phyloP scores from a whole-genome alignment of 2,797 vertebrate genomes.

The Liparis tanakae region DNA sequence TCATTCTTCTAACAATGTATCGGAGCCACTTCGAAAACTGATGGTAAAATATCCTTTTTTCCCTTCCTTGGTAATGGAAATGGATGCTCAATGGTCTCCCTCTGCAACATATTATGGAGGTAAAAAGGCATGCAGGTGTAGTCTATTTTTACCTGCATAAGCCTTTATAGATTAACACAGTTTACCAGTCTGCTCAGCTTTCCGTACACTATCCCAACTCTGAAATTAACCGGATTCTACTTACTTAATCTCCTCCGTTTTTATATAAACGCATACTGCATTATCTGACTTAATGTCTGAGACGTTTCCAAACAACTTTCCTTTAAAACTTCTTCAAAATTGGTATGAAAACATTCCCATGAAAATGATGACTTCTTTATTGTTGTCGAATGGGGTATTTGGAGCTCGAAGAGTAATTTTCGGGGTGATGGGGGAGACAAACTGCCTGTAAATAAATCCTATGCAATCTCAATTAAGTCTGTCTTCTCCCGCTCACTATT shows the following conservation, averaged over 20 bases:
- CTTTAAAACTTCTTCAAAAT: constrained; percentile 64
- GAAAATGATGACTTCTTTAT: constrained; percentile 74
- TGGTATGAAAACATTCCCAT: constrained; percentile 69
- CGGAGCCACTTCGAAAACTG: constrained; percentile 43
- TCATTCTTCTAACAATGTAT: constrained; percentile 51
- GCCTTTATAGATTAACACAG: constrained; percentile 80
- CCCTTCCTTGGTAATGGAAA: constrained; percentile 62
- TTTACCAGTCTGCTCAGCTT: constrained; percentile 74
- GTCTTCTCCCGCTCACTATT: constrained; percentile 54
- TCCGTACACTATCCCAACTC: constrained; percentile 66
- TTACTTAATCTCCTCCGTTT: constrained; percentile 72
- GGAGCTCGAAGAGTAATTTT: constrained; percentile 74
- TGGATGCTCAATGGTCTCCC: constrained; percentile 55
- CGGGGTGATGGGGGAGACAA: constrained; percentile 71
- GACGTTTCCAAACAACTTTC: constrained; percentile 71
- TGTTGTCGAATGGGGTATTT: constrained; percentile 67
- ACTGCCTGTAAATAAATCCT: constrained; percentile 75
- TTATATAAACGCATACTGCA: constrained; percentile 68
- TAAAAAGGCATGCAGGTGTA: constrained; percentile 78
- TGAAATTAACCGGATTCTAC: constrained; percentile 76
- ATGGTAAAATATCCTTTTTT: constrained; percentile 59
- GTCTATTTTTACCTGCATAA: constrained; percentile 79
- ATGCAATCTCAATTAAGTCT: constrained; percentile 78
- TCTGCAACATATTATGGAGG: constrained; percentile 62
- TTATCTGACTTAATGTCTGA: constrained; percentile 77